Evolutionary conservation across 2,888 invertebrate species (phyloP), one percentile per base, ranked within the genome.

Genomic region (Cheilosia urbana): DNA sequence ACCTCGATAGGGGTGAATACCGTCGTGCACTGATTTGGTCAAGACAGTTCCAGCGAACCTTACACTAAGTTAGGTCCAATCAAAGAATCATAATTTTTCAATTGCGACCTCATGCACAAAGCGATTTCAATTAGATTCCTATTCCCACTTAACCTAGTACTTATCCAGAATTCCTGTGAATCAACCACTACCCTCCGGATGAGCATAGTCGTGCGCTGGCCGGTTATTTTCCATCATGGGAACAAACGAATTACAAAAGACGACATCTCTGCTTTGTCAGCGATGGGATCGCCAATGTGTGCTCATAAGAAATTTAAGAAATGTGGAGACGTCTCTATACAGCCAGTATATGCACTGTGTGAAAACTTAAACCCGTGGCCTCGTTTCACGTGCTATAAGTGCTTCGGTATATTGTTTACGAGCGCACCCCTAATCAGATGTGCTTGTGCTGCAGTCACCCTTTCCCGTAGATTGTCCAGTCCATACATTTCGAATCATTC

Each of bases 201-300:
- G 40, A 51, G 58, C 13, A 21, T 58, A 9, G 45, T 68, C 30
- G 47, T 2, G 2, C 37, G 6, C 47, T 30, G 11, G 11, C 47
- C 21, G 42, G 76, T 66, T 58, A 66, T 76, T 76, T 76, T 76
- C 76, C 76, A 60, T 47, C 34, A 55, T 55, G 45, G 30, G 30
- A 75, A 63, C 30, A 55, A 42, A 49, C 24, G 51, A 42, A 19
- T 47, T 34, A 47, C 34, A 58, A 57, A 34, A 51, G 42, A 30
- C 51, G n/a, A 60, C 7, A 42, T 62, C 40, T 62, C 42, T 17
- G 62, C 62, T 62, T 24, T 62, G 47, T 34, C 37, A 5, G 21
- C 30, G 34, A 13, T 55, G 19, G 17, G 9, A 19, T 47, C 47
- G 47, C 19, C 47, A 47, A 47, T 17, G 17, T 15, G 7, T 7